Conservation (phyloP, 2,113 vertebrate species). For the Sceloporus tristichus region DNA sequence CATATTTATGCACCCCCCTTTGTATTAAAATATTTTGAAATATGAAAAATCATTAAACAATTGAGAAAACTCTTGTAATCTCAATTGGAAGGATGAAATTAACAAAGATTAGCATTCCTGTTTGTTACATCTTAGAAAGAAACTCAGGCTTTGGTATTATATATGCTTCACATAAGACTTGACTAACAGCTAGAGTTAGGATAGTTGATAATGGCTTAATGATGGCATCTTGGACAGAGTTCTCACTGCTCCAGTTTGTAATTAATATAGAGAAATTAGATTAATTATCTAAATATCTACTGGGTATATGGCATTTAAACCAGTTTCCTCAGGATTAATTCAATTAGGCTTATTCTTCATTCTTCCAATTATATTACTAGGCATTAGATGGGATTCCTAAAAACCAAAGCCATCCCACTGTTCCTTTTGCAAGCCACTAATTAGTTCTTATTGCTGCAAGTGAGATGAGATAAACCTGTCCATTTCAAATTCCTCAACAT, state of each 20-base stretch:
- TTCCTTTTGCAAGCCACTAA: not conserved
- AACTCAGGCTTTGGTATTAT: not conserved
- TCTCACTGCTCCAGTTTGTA: not conserved
- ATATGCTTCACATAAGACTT: not conserved
- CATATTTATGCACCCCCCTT: too few species aligned
- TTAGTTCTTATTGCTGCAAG: not conserved
- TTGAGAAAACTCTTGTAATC: too few species aligned
- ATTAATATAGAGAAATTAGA: conserved; percentile 9
- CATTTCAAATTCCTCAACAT: not conserved
- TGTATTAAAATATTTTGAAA: too few species aligned
- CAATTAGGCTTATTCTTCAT: not conserved
- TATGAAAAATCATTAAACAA: too few species aligned
- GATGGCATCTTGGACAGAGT: not conserved
- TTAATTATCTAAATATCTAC: conserved; percentile 4
- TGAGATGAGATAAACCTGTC: not conserved
- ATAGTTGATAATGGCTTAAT: not conserved
- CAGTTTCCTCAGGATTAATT: not conserved
- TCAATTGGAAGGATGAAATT: too few species aligned
- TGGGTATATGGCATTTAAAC: not conserved
- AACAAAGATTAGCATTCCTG: too few species aligned
- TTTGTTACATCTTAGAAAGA: not conserved
- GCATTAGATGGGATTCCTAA: not conserved
- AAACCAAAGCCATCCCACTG: not conserved
- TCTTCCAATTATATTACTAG: not conserved
- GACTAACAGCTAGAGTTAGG: not conserved